phyloP scores from a whole-genome alignment of 2,888 invertebrate species.

The Ctenicera cuprea region DNA sequence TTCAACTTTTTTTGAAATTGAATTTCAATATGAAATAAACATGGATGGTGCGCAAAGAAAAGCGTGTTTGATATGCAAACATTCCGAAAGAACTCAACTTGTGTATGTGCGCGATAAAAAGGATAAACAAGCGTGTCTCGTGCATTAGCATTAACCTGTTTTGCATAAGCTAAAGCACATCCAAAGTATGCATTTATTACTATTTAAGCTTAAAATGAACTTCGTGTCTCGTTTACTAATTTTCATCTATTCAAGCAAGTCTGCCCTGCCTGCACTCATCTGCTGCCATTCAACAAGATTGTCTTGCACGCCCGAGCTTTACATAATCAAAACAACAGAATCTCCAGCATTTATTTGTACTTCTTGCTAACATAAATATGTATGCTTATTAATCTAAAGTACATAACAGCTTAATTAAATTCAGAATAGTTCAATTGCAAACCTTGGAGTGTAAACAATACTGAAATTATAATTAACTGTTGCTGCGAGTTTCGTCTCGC shows the following conservation, averaged over 20 bases:
- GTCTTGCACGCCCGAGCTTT: neutral
- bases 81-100: slow-evolving; percentile 54
- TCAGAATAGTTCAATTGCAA: no score
- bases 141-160: slow-evolving; percentile 53
- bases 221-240: slow-evolving; percentile 40
- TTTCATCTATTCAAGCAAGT: slow-evolving; percentile 29
- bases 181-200: slow-evolving; percentile 53
- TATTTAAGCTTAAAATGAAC: slow-evolving; percentile 48
- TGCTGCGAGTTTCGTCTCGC: no score
- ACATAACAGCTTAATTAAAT: no score
- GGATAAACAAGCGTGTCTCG: slow-evolving; percentile 57
- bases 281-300: neutral
- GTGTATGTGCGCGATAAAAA: slow-evolving; percentile 57
- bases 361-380: neutral
- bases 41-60: slow-evolving; percentile 54
- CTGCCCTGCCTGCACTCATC: slow-evolving; percentile 7
- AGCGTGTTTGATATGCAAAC: slow-evolving; percentile 58
- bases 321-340: neutral
- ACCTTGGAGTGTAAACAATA: no score
- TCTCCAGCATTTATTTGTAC: no score
- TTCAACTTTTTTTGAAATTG: slow-evolving; percentile 59
- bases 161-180: slow-evolving; percentile 53
- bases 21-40: slow-evolving; percentile 59
- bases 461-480: no score
- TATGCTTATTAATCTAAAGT: neutral